phyloP scores from a whole-genome alignment of 2,888 invertebrate species.

The Macropis europaea region DNA sequence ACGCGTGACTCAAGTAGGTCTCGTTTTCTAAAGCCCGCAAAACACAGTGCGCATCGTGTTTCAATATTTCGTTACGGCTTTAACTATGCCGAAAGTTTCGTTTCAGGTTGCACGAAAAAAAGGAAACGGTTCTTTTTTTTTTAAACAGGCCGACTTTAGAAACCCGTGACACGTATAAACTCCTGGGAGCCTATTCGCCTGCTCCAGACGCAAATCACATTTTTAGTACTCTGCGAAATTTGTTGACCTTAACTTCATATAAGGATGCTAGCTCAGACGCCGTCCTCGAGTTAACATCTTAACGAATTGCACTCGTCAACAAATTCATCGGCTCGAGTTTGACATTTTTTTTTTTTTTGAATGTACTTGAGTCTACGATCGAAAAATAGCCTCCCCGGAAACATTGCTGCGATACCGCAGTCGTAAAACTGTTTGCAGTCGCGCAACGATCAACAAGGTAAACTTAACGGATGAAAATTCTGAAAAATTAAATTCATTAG shows the following conservation, averaged over 20 bases:
- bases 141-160: constrained; percentile 33
- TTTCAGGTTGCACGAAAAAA: constrained; percentile 47
- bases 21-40: constrained; percentile 49
- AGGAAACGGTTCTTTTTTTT: constrained; percentile 36
- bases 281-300: constrained; percentile 47
- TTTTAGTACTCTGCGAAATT: constrained; percentile 23
- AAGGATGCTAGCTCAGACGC: constrained; percentile 45
- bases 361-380: constrained; percentile 38
- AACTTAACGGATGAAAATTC: constrained; percentile 59
- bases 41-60: constrained; percentile 50
- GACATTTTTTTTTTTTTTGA: constrained; percentile 4
- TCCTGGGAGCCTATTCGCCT: constrained; percentile 37
- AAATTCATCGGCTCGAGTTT: constrained; percentile 39
- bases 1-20: constrained; percentile 48
- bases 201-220: constrained; percentile 36
- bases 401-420: constrained; percentile 52
- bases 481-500: constrained; percentile 66
- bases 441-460: constrained; percentile 42
- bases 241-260: constrained; percentile 43
- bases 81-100: constrained; percentile 47
- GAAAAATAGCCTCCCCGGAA: constrained; percentile 38
- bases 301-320: constrained; percentile 41
- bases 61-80: constrained; percentile 42
- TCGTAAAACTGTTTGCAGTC: constrained; percentile 35
- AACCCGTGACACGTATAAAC: constrained; percentile 40